Conservation (phyloP, 2,888 invertebrate genomes). For the Dicyrtomina minuta region DNA sequence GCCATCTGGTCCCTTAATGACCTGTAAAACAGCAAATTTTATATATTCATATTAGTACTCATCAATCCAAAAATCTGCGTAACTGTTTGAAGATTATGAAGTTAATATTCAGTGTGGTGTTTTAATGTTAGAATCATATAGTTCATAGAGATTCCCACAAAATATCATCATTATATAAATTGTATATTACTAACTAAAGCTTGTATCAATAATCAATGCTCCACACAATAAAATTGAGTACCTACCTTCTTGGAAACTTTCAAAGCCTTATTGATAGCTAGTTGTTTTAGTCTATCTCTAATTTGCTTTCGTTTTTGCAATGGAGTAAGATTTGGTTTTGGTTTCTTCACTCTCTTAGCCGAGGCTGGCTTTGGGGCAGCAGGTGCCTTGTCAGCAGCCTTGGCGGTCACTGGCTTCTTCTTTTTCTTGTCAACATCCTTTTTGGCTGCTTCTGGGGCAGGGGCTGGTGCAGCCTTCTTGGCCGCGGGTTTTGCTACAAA, state of each 20-base stretch:
- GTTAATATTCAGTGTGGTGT: not conserved
- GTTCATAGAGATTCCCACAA: constrained; percentile 65
- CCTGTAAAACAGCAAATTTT: constrained; percentile 60
- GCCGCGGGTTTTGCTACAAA: constrained; percentile 58
- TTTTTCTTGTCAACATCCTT: constrained; percentile 59
- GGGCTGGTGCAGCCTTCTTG: constrained; percentile 55
- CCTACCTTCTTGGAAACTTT: constrained; percentile 81
- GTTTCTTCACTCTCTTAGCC: constrained; percentile 61
- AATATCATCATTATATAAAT: constrained; percentile 58
- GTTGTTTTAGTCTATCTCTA: constrained; percentile 54
- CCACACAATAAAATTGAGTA: constrained; percentile 31
- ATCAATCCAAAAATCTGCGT: not conserved
- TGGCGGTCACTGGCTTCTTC: constrained; percentile 46
- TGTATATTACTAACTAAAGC: not conserved
- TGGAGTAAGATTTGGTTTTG: constrained; percentile 48
- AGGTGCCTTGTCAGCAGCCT: constrained; percentile 60
- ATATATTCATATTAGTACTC: not conserved
- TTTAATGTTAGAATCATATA: constrained; percentile 44
- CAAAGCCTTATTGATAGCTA: constrained; percentile 72
- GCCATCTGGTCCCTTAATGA: constrained; percentile 87
- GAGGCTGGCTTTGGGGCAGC: constrained; percentile 42
- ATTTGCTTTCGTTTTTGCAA: constrained; percentile 49
- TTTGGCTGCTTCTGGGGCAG: constrained; percentile 53
- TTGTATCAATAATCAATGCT: not conserved
- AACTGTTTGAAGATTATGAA: no score